phyloP scores from a whole-genome alignment of 2,888 invertebrate genomes.

The Hemicrepidius hirtus region DNA sequence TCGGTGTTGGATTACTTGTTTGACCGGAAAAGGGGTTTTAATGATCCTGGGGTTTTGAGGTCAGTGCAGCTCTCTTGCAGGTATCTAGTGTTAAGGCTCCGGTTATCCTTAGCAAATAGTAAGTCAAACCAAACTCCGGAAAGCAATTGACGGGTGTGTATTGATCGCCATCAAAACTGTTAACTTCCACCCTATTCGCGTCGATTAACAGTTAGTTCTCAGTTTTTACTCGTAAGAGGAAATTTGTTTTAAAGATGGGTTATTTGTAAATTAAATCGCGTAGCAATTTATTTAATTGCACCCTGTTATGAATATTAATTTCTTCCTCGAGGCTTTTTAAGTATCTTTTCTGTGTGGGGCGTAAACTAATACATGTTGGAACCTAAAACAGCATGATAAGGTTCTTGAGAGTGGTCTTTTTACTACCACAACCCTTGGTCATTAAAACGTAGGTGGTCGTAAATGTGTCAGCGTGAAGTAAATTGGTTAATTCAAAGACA shows the following conservation, averaged over 20 bases:
- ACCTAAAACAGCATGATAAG: conserved; percentile 1
- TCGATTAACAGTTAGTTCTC: conserved; percentile 8
- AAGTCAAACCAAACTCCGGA: conserved; percentile 26
- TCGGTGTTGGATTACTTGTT: conserved; percentile 45
- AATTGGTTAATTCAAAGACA: conserved; percentile 32
- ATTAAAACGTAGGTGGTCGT: conserved; percentile 30
- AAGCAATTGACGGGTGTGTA: conserved; percentile 19
- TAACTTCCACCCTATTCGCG: conserved; percentile 1
- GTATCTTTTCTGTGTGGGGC: neutral
- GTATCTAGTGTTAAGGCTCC: conserved; percentile 18
- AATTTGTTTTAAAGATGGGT: conserved; percentile 9
- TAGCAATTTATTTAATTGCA: conserved; percentile 6
- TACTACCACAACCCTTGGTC: conserved; percentile 25
- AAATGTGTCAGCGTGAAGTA: conserved; percentile 26
- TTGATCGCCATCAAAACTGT: conserved; percentile 16
- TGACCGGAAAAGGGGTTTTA: conserved; percentile 46
- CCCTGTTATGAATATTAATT: conserved; percentile 21
- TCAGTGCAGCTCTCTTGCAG: conserved; percentile 34
- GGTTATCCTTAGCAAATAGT: conserved; percentile 16
- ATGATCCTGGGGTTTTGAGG: conserved; percentile 39
- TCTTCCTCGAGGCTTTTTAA: neutral
- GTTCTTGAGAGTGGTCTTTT: conserved; percentile 20
- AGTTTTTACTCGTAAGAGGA: conserved; percentile 6
- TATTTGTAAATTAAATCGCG: conserved; percentile 3
- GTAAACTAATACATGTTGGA: neutral